Percentiles rank a stretch among this genome's conserved stretches.
Conservation (phyloP, 2,797 vertebrate genomes). For the Phyllotis vaccarum region DNA sequence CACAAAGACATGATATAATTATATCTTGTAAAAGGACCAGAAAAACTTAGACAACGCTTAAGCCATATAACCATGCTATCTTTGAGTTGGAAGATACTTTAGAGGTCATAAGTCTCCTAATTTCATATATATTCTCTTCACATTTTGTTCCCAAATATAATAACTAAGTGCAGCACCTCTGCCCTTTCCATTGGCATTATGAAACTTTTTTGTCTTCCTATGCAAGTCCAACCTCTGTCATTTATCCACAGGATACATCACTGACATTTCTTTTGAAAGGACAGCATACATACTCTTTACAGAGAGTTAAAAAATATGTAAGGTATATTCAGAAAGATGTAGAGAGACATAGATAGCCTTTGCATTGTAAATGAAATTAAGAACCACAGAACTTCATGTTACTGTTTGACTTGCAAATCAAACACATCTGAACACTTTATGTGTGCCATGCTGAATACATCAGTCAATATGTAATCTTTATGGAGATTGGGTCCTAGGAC, state of each 20-base stretch:
- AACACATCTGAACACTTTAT: neutral
- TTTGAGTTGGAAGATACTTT: constrained; percentile 53
- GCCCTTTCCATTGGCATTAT: neutral
- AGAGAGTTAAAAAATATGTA: constrained; percentile 32
- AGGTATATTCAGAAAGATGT: neutral
- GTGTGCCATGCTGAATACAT: neutral
- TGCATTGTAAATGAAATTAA: constrained; percentile 41
- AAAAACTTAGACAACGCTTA: constrained; percentile 15
- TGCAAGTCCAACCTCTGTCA: neutral
- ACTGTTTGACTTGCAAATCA: constrained; percentile 56
- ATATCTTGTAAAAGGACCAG: constrained; percentile 22
- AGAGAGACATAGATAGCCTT: neutral
- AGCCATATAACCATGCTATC: neutral
- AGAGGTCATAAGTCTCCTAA: neutral
- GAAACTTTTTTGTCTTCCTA: neutral
- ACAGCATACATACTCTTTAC: neutral
- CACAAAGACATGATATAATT: constrained; percentile 26
- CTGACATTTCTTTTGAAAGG: constrained; percentile 14
- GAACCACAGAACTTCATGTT: neutral
- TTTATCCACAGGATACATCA: neutral
- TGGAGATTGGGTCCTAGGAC: neutral
- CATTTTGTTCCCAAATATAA: neutral
- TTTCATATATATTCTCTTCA: neutral
- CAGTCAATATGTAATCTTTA: neutral
- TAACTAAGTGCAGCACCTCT: neutral